These are phyloP conservation scores for Onthophagus sagittarius DNA, from an alignment of 2,888 invertebrate species.

Conservation along the genomic window DNA sequence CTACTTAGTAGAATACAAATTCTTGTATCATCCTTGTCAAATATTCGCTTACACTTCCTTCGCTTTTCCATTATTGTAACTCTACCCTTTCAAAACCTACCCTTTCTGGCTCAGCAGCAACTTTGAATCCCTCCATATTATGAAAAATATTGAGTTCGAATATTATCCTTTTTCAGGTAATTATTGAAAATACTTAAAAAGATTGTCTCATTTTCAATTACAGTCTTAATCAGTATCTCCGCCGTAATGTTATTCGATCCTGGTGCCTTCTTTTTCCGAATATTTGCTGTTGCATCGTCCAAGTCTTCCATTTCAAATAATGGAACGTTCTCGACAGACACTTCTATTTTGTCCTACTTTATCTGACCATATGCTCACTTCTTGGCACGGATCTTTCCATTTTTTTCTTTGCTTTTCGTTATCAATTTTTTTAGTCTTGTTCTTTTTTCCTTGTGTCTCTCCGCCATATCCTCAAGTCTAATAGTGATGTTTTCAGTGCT, in stretches of 20 bases:
- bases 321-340: neutral
- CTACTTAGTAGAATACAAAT: too few species aligned
- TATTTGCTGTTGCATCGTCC: neutral
- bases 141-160: neutral
- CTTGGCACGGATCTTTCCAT: neutral
- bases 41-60: neutral
- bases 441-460: neutral
- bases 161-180: neutral
- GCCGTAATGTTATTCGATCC: neutral
- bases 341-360: neutral
- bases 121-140: neutral
- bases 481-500: slow-evolving; percentile 4
- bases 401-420: neutral
- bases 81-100: too few species aligned
- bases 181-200: neutral
- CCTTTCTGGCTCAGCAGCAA: too few species aligned
- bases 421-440: neutral
- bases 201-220: neutral
- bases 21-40: neutral
- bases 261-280: neutral
- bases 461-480: too few species aligned
- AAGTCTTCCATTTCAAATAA: neutral
- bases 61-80: neutral
- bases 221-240: neutral
- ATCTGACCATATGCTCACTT: neutral